Evolutionary conservation across 2,888 invertebrate genomes (phyloP).

Genomic region (Agrochola lota): DNA sequence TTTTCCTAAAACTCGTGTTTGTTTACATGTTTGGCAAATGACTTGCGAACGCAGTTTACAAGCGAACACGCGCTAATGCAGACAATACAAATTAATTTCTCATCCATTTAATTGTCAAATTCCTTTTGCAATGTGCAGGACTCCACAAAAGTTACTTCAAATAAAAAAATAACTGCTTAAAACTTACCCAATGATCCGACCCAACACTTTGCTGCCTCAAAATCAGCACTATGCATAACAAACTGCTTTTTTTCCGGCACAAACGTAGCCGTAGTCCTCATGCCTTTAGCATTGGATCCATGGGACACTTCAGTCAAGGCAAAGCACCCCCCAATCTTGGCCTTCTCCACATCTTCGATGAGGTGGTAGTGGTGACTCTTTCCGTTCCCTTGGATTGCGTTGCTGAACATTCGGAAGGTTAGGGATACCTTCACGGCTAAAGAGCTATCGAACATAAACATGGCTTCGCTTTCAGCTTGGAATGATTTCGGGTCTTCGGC

Average conservation of each 20-base stretch:
- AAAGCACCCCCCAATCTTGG: constrained; percentile 91
- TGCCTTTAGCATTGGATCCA: constrained; percentile 96
- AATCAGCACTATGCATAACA: constrained; percentile 95
- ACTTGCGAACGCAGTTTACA: too few species aligned
- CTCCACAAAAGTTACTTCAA: not conserved
- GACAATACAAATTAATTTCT: too few species aligned
- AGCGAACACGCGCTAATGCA: too few species aligned
- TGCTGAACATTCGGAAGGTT: constrained; percentile 92
- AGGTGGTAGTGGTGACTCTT: constrained; percentile 91
- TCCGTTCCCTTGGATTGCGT: constrained; percentile 92
- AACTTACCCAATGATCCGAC: constrained; percentile 93
- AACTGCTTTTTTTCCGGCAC: constrained; percentile 94
- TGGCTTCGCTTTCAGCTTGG: constrained; percentile 88
- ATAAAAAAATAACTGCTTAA: not conserved
- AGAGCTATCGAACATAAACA: constrained; percentile 91
- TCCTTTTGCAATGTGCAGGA: not conserved
- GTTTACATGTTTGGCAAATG: too few species aligned
- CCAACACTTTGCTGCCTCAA: constrained; percentile 98
- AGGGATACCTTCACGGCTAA: constrained; percentile 92
- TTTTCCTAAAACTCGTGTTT: too few species aligned
- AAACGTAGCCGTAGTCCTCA: constrained; percentile 96
- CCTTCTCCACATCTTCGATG: constrained; percentile 83
- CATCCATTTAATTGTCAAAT: too few species aligned
- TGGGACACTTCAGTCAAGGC: constrained; percentile 97
- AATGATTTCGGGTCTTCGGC: constrained; percentile 86